Evolutionary conservation across 2,113 vertebrate genomes (phyloP).

Genomic region (Melanocharis versteri): DNA sequence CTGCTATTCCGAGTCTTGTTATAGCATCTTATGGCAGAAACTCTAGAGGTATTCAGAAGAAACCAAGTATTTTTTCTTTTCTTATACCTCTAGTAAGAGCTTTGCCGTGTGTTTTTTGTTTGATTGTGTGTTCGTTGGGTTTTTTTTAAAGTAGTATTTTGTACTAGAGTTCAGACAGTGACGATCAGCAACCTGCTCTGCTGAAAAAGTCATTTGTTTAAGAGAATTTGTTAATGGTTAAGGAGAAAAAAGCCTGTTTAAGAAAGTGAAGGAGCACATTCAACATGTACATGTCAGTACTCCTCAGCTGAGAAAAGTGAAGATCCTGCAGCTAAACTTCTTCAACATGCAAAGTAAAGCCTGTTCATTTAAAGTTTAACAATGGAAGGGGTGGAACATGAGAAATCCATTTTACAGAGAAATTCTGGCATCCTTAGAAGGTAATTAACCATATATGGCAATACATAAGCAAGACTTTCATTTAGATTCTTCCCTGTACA

Average conservation of each 20-base stretch:
- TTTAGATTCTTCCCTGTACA: neutral
- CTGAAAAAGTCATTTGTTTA: neutral
- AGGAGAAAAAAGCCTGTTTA: neutral
- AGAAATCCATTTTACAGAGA: neutral
- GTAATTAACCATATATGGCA: neutral
- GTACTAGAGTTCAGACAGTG: neutral
- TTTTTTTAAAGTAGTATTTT: neutral
- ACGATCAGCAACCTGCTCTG: neutral
- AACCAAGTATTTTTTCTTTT: neutral
- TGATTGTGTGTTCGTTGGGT: neutral
- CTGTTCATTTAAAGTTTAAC: neutral
- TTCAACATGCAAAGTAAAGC: neutral
- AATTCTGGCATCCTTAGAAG: neutral
- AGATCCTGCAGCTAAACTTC: neutral
- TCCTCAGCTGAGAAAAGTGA: neutral
- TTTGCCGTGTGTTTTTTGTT: neutral
- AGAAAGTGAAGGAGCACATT: neutral
- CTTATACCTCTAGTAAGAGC: neutral
- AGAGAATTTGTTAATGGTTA: neutral
- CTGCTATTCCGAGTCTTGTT: neutral
- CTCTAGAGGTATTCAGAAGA: neutral
- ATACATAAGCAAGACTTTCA: neutral
- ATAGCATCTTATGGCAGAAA: neutral
- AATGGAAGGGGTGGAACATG: fast-evolving
- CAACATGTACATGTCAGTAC: neutral